Percentiles rank a stretch among this genome's conserved stretches.
Evolutionary conservation across 1,140 invertebrate genomes (phyloP).

Genomic region (Tetramorium parvispinum): DNA sequence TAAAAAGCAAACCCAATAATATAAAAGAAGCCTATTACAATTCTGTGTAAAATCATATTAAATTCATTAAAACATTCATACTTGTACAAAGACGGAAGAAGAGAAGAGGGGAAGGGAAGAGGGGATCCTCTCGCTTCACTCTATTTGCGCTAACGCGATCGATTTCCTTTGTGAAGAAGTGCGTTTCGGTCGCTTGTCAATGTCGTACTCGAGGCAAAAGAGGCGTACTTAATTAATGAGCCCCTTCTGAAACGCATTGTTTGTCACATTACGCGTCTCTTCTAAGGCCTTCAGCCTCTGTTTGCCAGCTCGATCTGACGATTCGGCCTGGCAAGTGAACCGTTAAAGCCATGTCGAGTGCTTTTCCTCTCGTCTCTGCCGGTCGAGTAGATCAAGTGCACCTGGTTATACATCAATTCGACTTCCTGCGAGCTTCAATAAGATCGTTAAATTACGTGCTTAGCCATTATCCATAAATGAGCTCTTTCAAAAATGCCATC

Average conservation of each 20-base stretch:
- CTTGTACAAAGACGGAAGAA: not conserved
- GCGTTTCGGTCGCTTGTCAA: constrained; percentile 24
- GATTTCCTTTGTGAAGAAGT: constrained; percentile 10
- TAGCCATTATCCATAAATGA: not conserved
- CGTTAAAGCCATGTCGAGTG: constrained; percentile 63
- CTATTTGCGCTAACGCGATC: constrained; percentile 16
- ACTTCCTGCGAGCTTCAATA: constrained; percentile 26
- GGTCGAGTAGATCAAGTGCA: constrained; percentile 33
- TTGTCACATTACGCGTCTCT: constrained; percentile 36
- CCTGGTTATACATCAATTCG: constrained; percentile 27
- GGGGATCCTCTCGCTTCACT: not conserved
- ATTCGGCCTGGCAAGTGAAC: constrained; percentile 69
- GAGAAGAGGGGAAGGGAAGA: not conserved
- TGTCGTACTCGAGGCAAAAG: constrained; percentile 29
- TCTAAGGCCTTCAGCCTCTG: constrained; percentile 22
- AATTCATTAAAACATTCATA: constrained; percentile 30
- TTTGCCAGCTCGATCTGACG: constrained; percentile 45
- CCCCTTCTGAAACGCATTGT: constrained; percentile 3
- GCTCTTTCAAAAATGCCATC: not conserved
- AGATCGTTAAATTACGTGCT: constrained; percentile 35
- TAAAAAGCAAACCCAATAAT: not conserved
- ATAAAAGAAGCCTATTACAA: not conserved
- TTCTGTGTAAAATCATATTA: not conserved
- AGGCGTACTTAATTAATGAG: constrained; percentile 70
- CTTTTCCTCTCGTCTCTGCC: not conserved